Percentiles rank a stretch among this genome's conserved stretches.
phyloP scores from a whole-genome alignment of 2,797 vertebrate genomes.

The Nannoperca obscura region DNA sequence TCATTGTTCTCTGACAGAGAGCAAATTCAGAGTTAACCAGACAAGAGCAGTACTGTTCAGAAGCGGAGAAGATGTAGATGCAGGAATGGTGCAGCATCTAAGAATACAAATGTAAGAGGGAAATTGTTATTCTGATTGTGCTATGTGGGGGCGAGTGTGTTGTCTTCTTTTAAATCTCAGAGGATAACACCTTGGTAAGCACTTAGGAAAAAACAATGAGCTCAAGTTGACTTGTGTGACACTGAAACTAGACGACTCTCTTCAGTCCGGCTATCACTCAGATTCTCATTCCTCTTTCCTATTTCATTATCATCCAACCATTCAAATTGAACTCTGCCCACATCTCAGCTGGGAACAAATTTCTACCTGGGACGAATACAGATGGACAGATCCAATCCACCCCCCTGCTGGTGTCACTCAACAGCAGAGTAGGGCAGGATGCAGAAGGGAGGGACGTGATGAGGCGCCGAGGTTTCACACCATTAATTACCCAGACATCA shows the following conservation, averaged over 20 bases:
- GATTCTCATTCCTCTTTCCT: constrained; percentile 39
- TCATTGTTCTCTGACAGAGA: constrained; percentile 66
- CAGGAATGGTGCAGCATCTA: constrained; percentile 28
- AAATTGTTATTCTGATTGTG: constrained; percentile 25
- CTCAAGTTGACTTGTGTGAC: constrained; percentile 27
- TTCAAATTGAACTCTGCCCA: constrained; percentile 47
- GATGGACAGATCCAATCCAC: constrained; percentile 46
- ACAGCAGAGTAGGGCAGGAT: constrained; percentile 32
- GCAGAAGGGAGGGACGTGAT: constrained; percentile 35
- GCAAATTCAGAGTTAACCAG: constrained; percentile 50
- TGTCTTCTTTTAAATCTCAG: constrained; percentile 29
- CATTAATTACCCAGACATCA: constrained; percentile 78
- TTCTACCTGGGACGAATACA: constrained; percentile 39
- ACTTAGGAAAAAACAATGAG: constrained; percentile 28
- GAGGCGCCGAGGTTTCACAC: constrained; percentile 50
- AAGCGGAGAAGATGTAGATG: constrained; percentile 20
- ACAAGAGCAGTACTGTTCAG: constrained; percentile 60
- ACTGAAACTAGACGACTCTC: constrained; percentile 27
- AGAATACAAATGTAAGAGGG: background rate
- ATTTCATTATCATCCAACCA: constrained; percentile 34
- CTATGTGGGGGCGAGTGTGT: background rate
- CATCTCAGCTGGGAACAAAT: constrained; percentile 38
- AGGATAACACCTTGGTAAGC: constrained; percentile 7
- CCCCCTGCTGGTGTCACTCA: constrained; percentile 37
- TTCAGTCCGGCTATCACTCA: constrained; percentile 29